Base-by-base conservation (phyloP, 2,888 invertebrate genomes). In the Melolontha melolontha region DNA sequence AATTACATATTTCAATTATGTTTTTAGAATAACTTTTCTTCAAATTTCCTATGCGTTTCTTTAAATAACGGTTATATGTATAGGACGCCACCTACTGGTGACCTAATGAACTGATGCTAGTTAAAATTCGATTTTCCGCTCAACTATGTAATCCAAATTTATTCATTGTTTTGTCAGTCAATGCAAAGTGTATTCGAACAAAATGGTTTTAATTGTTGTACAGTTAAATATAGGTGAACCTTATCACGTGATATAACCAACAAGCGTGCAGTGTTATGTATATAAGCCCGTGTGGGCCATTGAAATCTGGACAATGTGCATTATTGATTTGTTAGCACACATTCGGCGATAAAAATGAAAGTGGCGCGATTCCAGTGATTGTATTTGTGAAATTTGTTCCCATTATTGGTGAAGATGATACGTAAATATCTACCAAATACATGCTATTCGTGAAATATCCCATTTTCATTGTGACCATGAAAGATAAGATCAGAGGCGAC, bases 71-170 rank as follows among this genome's bases (percentile, higher is more conserved):
- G 4, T 2, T 4, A 22, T 22, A 22, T 4, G 22, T 22, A 22
- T 22, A 22, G 22, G 22, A 11, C 10, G 50, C 63, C 66, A 51
- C 27, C 59, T 54, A 12, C 50, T 42, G 57, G 55, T 57, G 69
- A 70, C 69, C 69, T 51, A 41, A 8, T 7, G 17, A 70, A 71
- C 50, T 63, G 34, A 6, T 34, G 10, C 1, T 59, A 55, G n/a
- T 29, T 55, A 67, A 73, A 74, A 70, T 73, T 74, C 72, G 72
- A 74, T 74, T 73, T 73, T 71, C 51, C 16, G 17, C 34, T 10
- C 59, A 10, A 27, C 62, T 17, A 29, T 7, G 17, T 62, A 34
- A n/a, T 64, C 6, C 40, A 29, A 49, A 62, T 16, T 16, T 10
- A 47, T 49, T 29, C 22, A 10, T 22, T 11, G n/a, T 34, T 39